Percentiles rank a stretch among this genome's conserved stretches.
These are phyloP conservation scores for Lottia gigantea DNA, from an alignment of 2,888 invertebrate species.

Conservation along the genomic window DNA sequence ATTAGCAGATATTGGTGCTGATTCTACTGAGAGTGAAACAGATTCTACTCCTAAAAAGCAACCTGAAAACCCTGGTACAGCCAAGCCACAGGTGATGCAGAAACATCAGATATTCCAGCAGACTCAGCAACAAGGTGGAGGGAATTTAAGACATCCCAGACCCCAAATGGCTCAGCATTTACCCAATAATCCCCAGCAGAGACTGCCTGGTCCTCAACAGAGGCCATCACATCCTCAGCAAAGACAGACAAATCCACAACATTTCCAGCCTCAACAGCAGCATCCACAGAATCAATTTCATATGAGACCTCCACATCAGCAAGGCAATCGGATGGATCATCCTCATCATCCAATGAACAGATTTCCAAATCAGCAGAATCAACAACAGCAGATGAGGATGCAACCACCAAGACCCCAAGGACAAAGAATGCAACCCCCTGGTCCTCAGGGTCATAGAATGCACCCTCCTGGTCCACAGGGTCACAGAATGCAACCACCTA, in stretches of 20 bases:
- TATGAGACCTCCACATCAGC: neutral
- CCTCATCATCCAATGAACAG: neutral
- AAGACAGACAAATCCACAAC: neutral
- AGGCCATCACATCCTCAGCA: neutral
- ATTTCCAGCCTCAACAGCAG: neutral
- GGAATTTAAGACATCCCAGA: too few relatives aligned
- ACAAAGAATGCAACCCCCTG: slow-evolving; percentile 1
- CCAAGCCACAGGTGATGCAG: too few relatives aligned
- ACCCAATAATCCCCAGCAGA: neutral
- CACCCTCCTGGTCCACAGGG: neutral
- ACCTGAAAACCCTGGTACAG: too few relatives aligned
- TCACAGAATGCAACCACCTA: too few relatives aligned
- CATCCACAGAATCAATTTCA: neutral
- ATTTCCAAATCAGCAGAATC: too few relatives aligned
- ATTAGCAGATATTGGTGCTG: neutral
- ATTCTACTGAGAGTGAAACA: neutral
- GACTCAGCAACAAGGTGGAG: too few relatives aligned
- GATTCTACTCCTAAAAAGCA: neutral
- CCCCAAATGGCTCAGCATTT: neutral
- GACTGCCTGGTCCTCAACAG: neutral
- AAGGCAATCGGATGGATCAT: neutral
- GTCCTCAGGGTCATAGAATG: neutral
- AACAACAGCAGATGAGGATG: neutral
- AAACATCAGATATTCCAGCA: too few relatives aligned
- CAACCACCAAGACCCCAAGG: neutral